Evolutionary conservation across 2,888 invertebrate species (phyloP).

Genomic region (Spilarctia lutea): DNA sequence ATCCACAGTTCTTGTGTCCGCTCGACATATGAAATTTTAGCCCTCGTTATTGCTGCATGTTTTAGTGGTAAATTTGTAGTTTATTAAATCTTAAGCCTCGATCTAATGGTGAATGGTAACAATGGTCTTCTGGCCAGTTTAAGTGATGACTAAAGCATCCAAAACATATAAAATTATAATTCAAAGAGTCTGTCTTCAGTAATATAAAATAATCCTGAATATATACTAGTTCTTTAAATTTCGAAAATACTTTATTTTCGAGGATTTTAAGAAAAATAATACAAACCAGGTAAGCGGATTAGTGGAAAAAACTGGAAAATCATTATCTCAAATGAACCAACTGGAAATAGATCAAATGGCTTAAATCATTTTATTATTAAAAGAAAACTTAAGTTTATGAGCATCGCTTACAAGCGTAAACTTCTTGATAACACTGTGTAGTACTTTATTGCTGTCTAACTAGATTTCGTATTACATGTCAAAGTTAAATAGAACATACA

Average conservation of each 20-base stretch:
- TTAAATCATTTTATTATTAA: neutral
- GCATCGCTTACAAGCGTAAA: neutral
- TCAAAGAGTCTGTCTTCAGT: too few species aligned
- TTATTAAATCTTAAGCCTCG: neutral
- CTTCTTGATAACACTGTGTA: neutral
- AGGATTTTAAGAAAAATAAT: neutral
- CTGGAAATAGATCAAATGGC: too few species aligned
- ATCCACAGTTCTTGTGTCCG: neutral
- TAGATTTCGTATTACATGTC: neutral
- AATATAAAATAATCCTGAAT: too few species aligned
- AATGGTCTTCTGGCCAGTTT: too few species aligned
- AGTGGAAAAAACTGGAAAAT: too few species aligned
- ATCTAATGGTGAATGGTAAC: neutral
- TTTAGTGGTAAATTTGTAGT: neutral
- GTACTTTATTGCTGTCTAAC: neutral
- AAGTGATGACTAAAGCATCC: too few species aligned
- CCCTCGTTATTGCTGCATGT: neutral
- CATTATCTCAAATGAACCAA: too few species aligned
- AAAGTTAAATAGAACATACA: slow-evolving; percentile 2
- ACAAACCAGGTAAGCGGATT: neutral
- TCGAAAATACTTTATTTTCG: too few species aligned
- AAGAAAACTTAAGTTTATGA: neutral
- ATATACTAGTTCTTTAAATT: neutral
- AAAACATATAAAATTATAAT: too few species aligned
- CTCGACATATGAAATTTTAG: neutral